Percentiles rank a stretch among this genome's conserved stretches.
phyloP scores from a whole-genome alignment of 37 sponge, comb jelly and placozoan species.

The Beroe ovata region DNA sequence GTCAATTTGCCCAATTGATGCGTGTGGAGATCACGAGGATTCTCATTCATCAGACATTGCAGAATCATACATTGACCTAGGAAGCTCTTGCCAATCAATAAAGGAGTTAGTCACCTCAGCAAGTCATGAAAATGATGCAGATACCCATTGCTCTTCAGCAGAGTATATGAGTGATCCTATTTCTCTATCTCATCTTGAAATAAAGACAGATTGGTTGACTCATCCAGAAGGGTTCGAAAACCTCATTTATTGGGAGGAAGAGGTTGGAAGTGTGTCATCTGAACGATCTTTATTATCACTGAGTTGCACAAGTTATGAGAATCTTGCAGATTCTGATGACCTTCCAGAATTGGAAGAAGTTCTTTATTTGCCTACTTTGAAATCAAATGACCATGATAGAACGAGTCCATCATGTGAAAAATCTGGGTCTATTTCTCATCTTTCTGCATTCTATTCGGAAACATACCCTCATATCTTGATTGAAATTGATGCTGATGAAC shows the following conservation, averaged over 20 bases:
- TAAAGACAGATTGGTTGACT: too few species aligned
- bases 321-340: too few species aligned
- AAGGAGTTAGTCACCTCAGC: not conserved
- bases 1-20: not conserved
- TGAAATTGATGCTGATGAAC: too few species aligned
- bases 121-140: not conserved
- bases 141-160: slow-evolving; percentile 10
- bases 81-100: too few species aligned
- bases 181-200: not conserved
- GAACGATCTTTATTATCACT: not conserved
- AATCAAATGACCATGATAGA: too few species aligned
- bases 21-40: not conserved
- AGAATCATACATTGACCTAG: not conserved
- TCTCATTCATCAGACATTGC: not conserved
- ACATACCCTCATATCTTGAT: too few species aligned
- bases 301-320: not conserved
- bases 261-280: not conserved
- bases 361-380: too few species aligned
- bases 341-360: not conserved
- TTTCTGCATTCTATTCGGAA: too few species aligned
- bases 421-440: too few species aligned
- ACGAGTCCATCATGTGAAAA: too few species aligned
- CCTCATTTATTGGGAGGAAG: not conserved
- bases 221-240: too few species aligned
- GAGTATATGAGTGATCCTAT: not conserved